Base-by-base conservation (phyloP, 2,113 vertebrate genomes). In the Brachyhypopomus gauderio region DNA sequence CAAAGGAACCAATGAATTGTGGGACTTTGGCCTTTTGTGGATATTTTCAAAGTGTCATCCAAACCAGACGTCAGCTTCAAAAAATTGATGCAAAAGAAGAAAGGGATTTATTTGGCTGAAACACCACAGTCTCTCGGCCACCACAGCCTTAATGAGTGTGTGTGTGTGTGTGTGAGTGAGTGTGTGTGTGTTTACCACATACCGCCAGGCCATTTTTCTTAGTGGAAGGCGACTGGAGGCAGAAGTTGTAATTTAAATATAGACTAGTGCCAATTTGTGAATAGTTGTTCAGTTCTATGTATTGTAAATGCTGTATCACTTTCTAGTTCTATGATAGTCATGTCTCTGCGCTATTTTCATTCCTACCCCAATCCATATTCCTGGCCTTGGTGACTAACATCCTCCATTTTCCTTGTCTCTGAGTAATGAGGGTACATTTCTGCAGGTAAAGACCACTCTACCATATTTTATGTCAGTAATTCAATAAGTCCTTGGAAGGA, bases 131-230 rank as follows among this genome's bases (percentile, higher is more conserved):
- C 81, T 80, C 81, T 58, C 75, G 85, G 85, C 82, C 75, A 86
- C 85, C 82, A 27, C 81, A 81, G 85, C 85, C 82, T 86, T 86
- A 86, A 84, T n/a, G 62, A 75, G 52, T 77, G 52, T 69, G 75
- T 19, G 60, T n/a, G 66, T 27, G 52, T 72, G 8, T 75, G 56
- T 45, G 16, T 36, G 52, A n/a, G 52, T 72, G 8, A 71, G 56
- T 45, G 16, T 36, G 38, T 73, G 16, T 77, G 55, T 75, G 20
- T 56, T 69, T 38, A 69, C 7, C 66, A 69, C 5, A 19, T 72
- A 59, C 16, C 16, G 1, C 22, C 60, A 36, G 56, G 16, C 20
- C 7, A 12, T 72, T 55, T n/a, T 71, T 62, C 16, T 5, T 11
- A 56, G 41, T 25, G 60, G 1, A 0, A 14, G 59, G 23, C 23